Evolutionary conservation across 2,888 invertebrate genomes (phyloP).

Genomic region (Mermis nigrescens): DNA sequence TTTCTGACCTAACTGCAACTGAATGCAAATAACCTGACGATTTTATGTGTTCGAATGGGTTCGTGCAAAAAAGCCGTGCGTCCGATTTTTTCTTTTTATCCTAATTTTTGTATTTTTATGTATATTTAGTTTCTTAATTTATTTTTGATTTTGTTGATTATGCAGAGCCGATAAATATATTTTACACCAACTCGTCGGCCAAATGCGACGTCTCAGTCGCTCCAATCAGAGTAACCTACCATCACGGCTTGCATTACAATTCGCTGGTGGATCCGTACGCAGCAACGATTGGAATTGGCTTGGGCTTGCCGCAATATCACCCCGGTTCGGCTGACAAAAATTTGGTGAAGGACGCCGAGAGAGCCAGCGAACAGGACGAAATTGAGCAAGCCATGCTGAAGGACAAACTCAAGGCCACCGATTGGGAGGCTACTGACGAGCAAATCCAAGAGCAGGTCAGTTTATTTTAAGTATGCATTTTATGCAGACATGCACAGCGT

Average conservation of each 20-base stretch:
- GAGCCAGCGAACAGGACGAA: constrained; percentile 14
- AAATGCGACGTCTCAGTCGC: constrained; percentile 39
- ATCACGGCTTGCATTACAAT: constrained; percentile 67
- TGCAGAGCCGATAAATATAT: constrained; percentile 64
- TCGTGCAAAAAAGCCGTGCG: too few species aligned
- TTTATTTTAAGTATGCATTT: too few species aligned
- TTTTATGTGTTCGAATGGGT: too few species aligned
- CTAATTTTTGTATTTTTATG: too few species aligned
- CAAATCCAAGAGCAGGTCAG: constrained; percentile 67
- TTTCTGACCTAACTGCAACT: too few species aligned
- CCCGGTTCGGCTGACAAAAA: constrained; percentile 40
- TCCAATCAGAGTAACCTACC: constrained; percentile 64
- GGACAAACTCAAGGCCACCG: constrained; percentile 66
- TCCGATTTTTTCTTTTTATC: too few species aligned
- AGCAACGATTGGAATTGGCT: constrained; percentile 54
- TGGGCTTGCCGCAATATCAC: constrained; percentile 59
- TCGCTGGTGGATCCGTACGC: constrained; percentile 66
- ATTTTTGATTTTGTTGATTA: too few species aligned
- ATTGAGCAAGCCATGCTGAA: constrained; percentile 57
- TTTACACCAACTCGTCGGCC: constrained; percentile 55
- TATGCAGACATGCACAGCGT: too few species aligned
- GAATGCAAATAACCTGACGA: too few species aligned
- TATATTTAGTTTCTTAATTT: too few species aligned
- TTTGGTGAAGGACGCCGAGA: constrained; percentile 20
- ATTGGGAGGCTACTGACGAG: constrained; percentile 76